Evolutionary conservation across 2,888 invertebrate species (phyloP).

Genomic region (Drosophila anceps): DNA sequence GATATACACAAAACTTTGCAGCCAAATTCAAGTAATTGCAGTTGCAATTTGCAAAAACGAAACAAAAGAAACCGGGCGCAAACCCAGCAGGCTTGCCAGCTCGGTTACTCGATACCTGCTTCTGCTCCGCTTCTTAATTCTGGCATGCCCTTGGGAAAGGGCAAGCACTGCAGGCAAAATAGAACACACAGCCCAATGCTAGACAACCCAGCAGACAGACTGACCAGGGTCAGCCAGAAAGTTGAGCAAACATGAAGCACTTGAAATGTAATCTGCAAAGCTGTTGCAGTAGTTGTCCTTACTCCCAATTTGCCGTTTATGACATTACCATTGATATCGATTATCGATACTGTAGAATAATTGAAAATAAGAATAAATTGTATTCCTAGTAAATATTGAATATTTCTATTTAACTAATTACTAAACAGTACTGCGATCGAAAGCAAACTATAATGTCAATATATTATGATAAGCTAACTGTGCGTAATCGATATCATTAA

Average conservation of each 20-base stretch:
- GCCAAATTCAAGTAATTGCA: conserved; percentile 70
- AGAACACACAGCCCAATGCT: conserved; percentile 7
- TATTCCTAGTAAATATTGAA: neutral
- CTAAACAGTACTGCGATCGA: too few species aligned
- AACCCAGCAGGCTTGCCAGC: conserved; percentile 13
- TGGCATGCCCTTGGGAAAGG: conserved; percentile 48
- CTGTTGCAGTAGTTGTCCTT: neutral
- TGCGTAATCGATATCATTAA: too few species aligned
- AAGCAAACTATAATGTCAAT: too few species aligned
- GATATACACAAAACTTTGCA: conserved; percentile 51
- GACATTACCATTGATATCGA: neutral
- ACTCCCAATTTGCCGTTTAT: neutral
- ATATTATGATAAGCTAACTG: too few species aligned
- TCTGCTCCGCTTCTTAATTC: conserved; percentile 1
- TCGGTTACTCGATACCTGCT: conserved; percentile 17
- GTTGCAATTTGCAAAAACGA: conserved; percentile 59
- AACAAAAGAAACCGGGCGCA: conserved; percentile 17
- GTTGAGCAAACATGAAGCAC: conserved; percentile 4
- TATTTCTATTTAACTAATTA: neutral
- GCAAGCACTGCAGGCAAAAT: conserved; percentile 21
- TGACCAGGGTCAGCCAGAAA: conserved; percentile 3
- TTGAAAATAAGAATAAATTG: neutral
- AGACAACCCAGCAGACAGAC: neutral
- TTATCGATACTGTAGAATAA: neutral
- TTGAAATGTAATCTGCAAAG: neutral